These are phyloP conservation scores for Geopemphigus sp. DNA, from an alignment of 1,140 invertebrate species.

Conservation along the genomic window DNA sequence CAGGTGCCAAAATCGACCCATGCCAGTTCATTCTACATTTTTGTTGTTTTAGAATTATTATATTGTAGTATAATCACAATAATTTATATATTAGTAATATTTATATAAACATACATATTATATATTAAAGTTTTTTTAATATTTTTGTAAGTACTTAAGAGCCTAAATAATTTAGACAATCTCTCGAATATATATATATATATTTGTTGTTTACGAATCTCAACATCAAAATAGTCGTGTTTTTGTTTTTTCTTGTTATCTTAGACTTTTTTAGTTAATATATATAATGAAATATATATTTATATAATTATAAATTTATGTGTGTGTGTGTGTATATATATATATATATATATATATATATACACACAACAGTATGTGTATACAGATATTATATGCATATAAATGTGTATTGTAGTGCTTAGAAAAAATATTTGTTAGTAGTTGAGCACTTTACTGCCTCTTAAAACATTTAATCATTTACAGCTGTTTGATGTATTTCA, in stretches of 20 bases:
- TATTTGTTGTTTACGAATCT: constrained; percentile 48
- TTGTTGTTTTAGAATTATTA: constrained; percentile 15
- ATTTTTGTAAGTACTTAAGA: constrained; percentile 49
- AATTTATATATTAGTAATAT: constrained; percentile 40
- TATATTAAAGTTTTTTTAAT: constrained; percentile 42
- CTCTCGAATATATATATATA: constrained; percentile 29
- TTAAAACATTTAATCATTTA: constrained; percentile 27
- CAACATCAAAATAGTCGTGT: constrained; percentile 47
- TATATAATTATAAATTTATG: neutral
- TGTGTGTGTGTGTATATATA: neutral
- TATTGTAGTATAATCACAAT: constrained; percentile 27
- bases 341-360: no score
- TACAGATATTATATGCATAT: neutral
- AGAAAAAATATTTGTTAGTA: constrained; percentile 33
- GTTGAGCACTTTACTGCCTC: constrained; percentile 30
- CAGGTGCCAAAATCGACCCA: constrained; percentile 49
- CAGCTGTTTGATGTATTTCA: constrained; percentile 42
- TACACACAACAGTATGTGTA: no score
- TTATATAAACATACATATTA: constrained; percentile 22
- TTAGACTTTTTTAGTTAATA: constrained; percentile 47
- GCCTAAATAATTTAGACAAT: constrained; percentile 40
- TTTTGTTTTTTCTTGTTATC: constrained; percentile 45
- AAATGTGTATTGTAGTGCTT: constrained; percentile 9
- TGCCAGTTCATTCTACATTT: constrained; percentile 36
- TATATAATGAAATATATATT: constrained; percentile 4